Evolutionary conservation across 2,888 invertebrate genomes (phyloP).

Genomic region (Tetragonisca angustula): DNA sequence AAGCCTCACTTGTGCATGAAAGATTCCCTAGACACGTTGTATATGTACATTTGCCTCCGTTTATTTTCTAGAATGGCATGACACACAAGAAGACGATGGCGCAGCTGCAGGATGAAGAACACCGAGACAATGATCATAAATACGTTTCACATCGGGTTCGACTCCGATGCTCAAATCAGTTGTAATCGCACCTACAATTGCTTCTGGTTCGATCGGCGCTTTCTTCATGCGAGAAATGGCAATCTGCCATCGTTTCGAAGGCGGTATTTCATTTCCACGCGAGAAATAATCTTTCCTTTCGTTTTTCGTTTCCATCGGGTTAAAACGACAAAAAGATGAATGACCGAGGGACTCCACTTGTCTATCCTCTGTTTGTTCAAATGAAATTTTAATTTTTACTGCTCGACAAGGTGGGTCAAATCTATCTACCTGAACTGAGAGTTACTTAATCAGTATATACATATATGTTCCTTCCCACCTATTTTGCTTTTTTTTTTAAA

Average conservation of each 20-base stretch:
- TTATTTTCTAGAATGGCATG: constrained; percentile 15
- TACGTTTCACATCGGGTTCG: constrained; percentile 14
- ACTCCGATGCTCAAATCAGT: constrained; percentile 28
- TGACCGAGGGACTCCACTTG: neutral
- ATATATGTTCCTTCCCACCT: too few relatives aligned
- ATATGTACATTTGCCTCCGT: constrained; percentile 7
- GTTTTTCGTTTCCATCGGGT: neutral
- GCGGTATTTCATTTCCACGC: neutral
- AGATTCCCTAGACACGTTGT: too few relatives aligned
- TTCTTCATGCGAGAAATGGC: neutral
- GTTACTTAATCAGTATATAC: too few relatives aligned
- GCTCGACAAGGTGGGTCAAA: too few relatives aligned
- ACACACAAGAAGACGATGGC: constrained; percentile 7
- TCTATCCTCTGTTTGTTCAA: neutral
- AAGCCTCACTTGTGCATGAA: too few relatives aligned
- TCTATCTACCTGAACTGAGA: too few relatives aligned
- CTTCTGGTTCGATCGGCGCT: constrained; percentile 15
- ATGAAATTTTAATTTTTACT: neutral
- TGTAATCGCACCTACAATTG: constrained; percentile 15
- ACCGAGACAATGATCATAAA: constrained; percentile 14
- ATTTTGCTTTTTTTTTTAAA: too few relatives aligned
- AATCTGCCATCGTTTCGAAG: neutral
- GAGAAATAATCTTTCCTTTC: neutral
- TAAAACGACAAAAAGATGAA: neutral
- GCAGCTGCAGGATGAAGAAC: constrained; percentile 26